phyloP scores from a whole-genome alignment of 37 sponge, comb jelly and placozoan genomes.

The Ephydatia muelleri region DNA sequence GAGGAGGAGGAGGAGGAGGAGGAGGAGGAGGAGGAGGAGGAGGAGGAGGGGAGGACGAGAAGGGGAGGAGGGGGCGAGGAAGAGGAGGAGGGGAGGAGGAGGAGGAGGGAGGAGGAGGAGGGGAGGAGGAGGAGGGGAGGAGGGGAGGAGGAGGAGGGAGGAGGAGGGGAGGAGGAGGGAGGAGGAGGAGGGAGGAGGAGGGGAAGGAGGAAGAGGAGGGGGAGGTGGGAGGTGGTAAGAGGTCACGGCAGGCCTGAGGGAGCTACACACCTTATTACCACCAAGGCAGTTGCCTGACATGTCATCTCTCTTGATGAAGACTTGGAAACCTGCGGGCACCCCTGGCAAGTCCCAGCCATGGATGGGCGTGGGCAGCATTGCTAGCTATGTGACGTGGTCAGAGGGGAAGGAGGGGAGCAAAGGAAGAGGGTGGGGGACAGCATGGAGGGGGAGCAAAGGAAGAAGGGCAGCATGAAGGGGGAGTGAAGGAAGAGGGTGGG shows the following conservation, averaged over 20 bases:
- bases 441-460: conserved; percentile 1
- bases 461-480: conserved; percentile 4
- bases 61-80: too few relatives aligned
- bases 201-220: not conserved
- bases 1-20: not conserved
- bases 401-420: not conserved
- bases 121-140: not conserved
- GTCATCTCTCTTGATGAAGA: conserved; percentile 81
- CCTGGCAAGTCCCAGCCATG: conserved; percentile 65
- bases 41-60: not conserved
- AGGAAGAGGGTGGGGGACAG: not conserved
- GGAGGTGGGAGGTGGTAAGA: too few relatives aligned
- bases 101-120: conserved; percentile 1
- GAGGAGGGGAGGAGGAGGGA: not conserved
- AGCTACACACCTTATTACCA: conserved; percentile 90
- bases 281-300: conserved; percentile 62
- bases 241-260: not conserved
- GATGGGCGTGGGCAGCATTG: conserved; percentile 70
- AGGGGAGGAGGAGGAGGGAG: not conserved
- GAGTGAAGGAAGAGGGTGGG: conserved; percentile 5
- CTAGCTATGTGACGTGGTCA: conserved; percentile 14
- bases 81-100: not conserved
- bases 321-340: conserved; percentile 57
- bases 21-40: not conserved
- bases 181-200: not conserved